Conservation (phyloP, 2,113 vertebrate genomes). For the Rhinolophus ferrumequinum region DNA sequence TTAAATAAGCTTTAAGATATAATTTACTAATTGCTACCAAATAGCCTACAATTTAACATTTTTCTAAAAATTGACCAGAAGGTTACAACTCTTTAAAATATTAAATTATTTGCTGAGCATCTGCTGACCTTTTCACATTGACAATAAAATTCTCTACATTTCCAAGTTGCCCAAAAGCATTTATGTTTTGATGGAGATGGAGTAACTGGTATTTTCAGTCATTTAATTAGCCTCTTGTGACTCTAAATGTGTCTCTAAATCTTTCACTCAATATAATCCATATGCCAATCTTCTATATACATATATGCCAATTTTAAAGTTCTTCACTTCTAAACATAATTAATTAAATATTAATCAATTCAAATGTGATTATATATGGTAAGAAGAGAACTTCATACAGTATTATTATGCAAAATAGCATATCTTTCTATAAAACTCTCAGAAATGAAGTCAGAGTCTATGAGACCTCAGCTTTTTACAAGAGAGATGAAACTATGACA, state of each 20-base stretch:
- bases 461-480: neutral
- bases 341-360: slow-evolving; percentile 22
- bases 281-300: neutral
- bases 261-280: neutral
- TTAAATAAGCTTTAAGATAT: slow-evolving; percentile 42
- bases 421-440: neutral
- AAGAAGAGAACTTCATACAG: neutral
- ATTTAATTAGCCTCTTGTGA: neutral
- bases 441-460: slow-evolving; percentile 19
- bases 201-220: neutral
- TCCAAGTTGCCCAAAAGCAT: neutral
- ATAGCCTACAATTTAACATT: slow-evolving; percentile 35
- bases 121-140: neutral
- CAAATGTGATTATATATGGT: neutral
- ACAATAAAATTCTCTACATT: neutral
- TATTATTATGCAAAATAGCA: neutral
- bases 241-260: neutral
- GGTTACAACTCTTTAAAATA: slow-evolving; percentile 35
- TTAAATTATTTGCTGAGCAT: neutral
- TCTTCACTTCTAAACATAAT: neutral
- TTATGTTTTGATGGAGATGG: slow-evolving; percentile 23
- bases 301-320: neutral
- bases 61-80: slow-evolving; percentile 45
- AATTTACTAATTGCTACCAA: slow-evolving; percentile 54
- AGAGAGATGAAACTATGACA: neutral